Evolutionary conservation across 2,797 vertebrate genomes (phyloP).

Genomic region (Rhyacichthys aspro): DNA sequence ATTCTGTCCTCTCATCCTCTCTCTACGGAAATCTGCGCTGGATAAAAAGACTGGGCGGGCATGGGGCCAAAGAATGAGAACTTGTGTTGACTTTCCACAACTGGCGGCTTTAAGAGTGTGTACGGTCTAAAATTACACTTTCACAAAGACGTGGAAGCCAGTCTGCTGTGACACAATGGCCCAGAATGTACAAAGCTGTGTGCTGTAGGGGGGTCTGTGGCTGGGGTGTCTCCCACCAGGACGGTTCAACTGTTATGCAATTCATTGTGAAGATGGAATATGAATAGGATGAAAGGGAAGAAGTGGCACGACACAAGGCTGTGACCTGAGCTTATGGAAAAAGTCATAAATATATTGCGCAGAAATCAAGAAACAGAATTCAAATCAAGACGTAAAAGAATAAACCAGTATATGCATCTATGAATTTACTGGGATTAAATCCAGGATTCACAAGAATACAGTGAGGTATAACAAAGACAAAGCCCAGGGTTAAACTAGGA

Average conservation of each 20-base stretch:
- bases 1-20: conserved; percentile 75
- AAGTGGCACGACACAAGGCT: conserved; percentile 11
- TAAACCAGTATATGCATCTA: too few relatives aligned
- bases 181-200: conserved; percentile 46
- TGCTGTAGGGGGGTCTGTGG: conserved; percentile 28
- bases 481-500: too few relatives aligned
- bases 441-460: too few relatives aligned
- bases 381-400: too few relatives aligned
- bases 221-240: conserved; percentile 25
- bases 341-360: too few relatives aligned
- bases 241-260: conserved; percentile 53
- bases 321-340: too few relatives aligned
- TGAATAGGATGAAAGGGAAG: conserved; percentile 13
- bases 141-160: conserved; percentile 61
- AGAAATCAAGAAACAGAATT: too few relatives aligned
- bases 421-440: too few relatives aligned
- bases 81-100: conserved; percentile 62
- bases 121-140: conserved; percentile 68
- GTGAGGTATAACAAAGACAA: too few relatives aligned
- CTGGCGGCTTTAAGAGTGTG: conserved; percentile 62
- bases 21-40: conserved; percentile 70
- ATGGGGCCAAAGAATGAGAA: conserved; percentile 63
- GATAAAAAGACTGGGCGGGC: conserved; percentile 70
- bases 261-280: conserved; percentile 33
- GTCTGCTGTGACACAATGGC: conserved; percentile 50